Evolutionary conservation across 2,113 vertebrate genomes (phyloP).

Genomic region (Chionis minor): DNA sequence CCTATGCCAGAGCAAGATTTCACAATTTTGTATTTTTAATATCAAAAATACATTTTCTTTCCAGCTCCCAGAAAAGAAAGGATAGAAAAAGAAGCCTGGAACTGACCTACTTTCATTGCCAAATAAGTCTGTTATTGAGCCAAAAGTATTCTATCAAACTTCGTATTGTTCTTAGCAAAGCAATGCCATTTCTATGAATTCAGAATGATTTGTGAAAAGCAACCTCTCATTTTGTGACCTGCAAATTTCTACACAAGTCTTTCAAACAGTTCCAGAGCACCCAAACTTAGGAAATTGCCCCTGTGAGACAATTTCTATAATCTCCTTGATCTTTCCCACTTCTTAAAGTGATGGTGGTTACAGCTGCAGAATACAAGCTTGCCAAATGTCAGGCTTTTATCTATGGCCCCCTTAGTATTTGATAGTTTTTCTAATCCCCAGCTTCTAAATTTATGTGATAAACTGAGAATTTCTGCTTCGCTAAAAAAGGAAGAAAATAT

Average conservation of each 20-base stretch:
- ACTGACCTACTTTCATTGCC: constrained; percentile 41
- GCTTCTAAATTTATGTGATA: not conserved
- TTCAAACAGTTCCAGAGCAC: constrained; percentile 4
- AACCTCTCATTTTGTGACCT: constrained; percentile 18
- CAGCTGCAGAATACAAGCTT: not conserved
- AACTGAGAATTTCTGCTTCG: not conserved
- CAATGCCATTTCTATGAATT: constrained; percentile 7
- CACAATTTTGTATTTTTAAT: not conserved
- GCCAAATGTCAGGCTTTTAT: not conserved
- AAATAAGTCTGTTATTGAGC: constrained; percentile 5
- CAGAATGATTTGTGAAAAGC: constrained; percentile 5
- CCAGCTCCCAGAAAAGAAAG: constrained; percentile 1
- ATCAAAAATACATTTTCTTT: constrained; percentile 17
- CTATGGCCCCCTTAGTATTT: not conserved
- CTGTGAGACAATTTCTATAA: not conserved
- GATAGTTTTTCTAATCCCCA: not conserved
- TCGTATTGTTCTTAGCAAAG: constrained; percentile 33
- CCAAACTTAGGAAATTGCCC: not conserved
- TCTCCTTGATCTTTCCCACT: constrained; percentile 27
- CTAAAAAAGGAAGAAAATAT: not conserved
- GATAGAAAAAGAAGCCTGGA: constrained; percentile 15
- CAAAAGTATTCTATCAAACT: constrained; percentile 47
- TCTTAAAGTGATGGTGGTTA: not conserved
- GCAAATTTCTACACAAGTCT: not conserved
- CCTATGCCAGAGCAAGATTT: not conserved